Evolutionary conservation across 2,888 invertebrate genomes (phyloP), one percentile per base, ranked within the genome.

Genomic region (Hirtodrosophila duncani): DNA sequence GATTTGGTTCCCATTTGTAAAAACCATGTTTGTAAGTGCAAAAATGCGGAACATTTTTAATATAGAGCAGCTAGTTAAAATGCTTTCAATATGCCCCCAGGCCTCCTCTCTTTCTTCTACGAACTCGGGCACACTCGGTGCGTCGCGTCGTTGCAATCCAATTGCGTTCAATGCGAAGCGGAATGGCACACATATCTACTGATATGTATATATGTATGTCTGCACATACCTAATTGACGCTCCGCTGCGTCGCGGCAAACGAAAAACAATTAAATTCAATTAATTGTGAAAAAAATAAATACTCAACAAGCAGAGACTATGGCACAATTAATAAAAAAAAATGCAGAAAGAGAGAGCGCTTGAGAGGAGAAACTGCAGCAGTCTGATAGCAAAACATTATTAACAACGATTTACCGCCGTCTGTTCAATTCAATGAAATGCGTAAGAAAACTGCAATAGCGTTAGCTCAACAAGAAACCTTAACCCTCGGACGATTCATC

Each of bases 181-280:
- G 50, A 37, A 21, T 27, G 26, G 39, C 61, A 61, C n/a, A n/a
- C n/a, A n/a, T n/a, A n/a, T n/a, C n/a, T n/a, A n/a, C n/a, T n/a
- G n/a, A n/a, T n/a, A n/a, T n/a, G n/a, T n/a, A n/a, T n/a, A n/a
- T n/a, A n/a, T n/a, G n/a, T n/a, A n/a, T n/a, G n/a, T n/a, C n/a
- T n/a, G n/a, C n/a, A n/a, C n/a, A n/a, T n/a, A n/a, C n/a, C n/a
- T 75, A 74, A 75, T 71, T 75, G 71, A 70, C 65, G 72, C 58
- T 79, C 39, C 26, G 67, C 48, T 75, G 75, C 75, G 56, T 53
- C 39, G 17, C n/a, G 41, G 41, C 53, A 58, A 70, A 70, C 55
- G 58, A 78, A 70, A 78, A 75, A 75, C 79, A 79, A 74, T 74
- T 75, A 78, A 75, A 74, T 70, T 74, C 67, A 79, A 74, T 74